A percentile compares a stretch with the other conserved stretches of the same genome.
phyloP scores from a whole-genome alignment of 1,140 invertebrate genomes.

The Cheumatopsyche charites region DNA sequence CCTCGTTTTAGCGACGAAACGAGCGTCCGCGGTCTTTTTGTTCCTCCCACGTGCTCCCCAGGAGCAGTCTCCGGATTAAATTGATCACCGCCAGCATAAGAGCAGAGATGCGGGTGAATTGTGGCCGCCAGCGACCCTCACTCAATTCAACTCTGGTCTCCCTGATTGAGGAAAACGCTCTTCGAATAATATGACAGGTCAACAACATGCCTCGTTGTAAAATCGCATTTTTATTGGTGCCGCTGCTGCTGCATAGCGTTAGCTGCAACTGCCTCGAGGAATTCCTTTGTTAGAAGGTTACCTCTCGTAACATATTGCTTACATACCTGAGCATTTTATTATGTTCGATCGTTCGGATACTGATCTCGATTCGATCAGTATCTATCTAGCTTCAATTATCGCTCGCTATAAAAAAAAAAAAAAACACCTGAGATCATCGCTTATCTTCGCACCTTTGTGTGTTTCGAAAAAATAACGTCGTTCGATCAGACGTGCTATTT shows the following conservation, averaged over 20 bases:
- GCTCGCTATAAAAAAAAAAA: neutral
- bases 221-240: too few relatives aligned
- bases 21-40: neutral
- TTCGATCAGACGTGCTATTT: too few relatives aligned
- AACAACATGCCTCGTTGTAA: neutral
- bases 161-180: slow-evolving; percentile 3
- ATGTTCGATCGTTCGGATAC: too few relatives aligned
- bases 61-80: neutral
- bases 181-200: neutral
- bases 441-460: neutral
- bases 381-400: neutral
- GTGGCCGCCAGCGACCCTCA: neutral
- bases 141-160: neutral
- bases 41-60: neutral
- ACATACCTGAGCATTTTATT: too few relatives aligned
- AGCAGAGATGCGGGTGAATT: slow-evolving; percentile 19
- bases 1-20: slow-evolving; percentile 12
- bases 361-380: too few relatives aligned
- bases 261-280: too few relatives aligned
- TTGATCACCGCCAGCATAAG: too few relatives aligned
- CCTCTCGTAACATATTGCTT: too few relatives aligned
- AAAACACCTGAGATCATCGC: too few relatives aligned
- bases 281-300: too few relatives aligned
- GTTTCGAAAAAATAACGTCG: too few relatives aligned
- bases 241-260: too few relatives aligned